These are phyloP conservation scores for Coracias cyanogaster DNA, from an alignment of 2,797 vertebrate genomes.

Conservation along the genomic window DNA sequence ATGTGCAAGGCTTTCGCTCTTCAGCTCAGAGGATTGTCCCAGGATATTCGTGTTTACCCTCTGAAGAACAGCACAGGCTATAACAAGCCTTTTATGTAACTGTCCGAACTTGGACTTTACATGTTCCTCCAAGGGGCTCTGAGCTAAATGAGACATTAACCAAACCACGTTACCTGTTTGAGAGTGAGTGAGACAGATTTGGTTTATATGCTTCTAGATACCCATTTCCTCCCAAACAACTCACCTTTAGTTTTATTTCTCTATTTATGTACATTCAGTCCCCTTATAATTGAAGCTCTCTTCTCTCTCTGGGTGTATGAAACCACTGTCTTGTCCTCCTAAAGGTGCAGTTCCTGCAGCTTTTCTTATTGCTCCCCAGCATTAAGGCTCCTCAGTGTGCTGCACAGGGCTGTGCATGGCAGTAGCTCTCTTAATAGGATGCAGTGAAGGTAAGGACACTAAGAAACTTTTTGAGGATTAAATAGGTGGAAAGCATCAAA, in stretches of 20 bases:
- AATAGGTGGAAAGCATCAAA: not conserved
- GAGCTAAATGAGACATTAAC: not conserved
- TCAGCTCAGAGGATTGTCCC: not conserved
- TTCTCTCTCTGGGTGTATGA: not conserved
- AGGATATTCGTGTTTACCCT: not conserved
- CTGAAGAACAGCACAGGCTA: not conserved
- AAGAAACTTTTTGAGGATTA: not conserved
- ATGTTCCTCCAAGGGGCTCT: not conserved
- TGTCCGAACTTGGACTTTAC: not conserved
- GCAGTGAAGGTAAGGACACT: not conserved
- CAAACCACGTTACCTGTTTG: not conserved
- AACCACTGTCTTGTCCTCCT: not conserved
- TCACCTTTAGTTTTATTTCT: not conserved
- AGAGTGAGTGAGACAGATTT: not conserved
- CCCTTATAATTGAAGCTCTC: not conserved
- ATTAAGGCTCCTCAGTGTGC: not conserved
- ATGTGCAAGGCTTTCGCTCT: not conserved
- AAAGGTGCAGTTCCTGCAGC: not conserved
- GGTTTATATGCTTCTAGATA: not conserved
- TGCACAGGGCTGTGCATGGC: not conserved
- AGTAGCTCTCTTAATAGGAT: not conserved
- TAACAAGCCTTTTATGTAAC: not conserved
- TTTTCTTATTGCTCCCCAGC: not conserved
- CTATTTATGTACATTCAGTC: not conserved
- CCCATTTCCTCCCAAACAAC: not conserved